phyloP scores from a whole-genome alignment of 2,797 vertebrate species.

The Clarias fuscus region DNA sequence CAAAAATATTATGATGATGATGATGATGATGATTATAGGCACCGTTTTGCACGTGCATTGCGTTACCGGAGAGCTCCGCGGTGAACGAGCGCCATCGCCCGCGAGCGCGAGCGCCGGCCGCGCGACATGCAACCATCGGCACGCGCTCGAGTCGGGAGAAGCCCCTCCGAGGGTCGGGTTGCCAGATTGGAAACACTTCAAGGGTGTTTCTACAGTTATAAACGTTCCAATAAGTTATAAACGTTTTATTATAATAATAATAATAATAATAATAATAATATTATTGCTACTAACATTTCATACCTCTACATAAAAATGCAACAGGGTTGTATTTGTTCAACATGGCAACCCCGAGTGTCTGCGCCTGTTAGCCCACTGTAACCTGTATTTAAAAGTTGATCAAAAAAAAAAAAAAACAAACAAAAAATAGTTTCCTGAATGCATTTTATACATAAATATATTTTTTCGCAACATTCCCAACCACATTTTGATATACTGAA shows the following conservation, averaged over 20 bases:
- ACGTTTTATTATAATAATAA: no score
- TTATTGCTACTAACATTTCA: no score
- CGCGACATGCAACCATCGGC: neutral
- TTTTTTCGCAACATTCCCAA: neutral
- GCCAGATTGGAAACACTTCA: neutral
- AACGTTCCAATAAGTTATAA: no score
- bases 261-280: no score
- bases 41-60: neutral
- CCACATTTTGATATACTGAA: neutral
- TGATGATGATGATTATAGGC: no score
- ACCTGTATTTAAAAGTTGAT: constrained; percentile 13
- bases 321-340: neutral
- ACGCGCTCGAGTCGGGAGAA: neutral
- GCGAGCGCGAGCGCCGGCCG: constrained; percentile 5
- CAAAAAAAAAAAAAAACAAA: neutral
- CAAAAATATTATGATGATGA: no score
- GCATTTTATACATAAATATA: no score
- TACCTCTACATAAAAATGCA: no score
- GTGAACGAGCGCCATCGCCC: constrained; percentile 77
- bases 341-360: neutral
- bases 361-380: neutral
- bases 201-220: no score
- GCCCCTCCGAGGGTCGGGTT: neutral
- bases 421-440: no score
- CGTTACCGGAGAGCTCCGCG: constrained; percentile 53